Evolutionary conservation across 2,888 invertebrate species (phyloP).

Genomic region (Heliconius sara): DNA sequence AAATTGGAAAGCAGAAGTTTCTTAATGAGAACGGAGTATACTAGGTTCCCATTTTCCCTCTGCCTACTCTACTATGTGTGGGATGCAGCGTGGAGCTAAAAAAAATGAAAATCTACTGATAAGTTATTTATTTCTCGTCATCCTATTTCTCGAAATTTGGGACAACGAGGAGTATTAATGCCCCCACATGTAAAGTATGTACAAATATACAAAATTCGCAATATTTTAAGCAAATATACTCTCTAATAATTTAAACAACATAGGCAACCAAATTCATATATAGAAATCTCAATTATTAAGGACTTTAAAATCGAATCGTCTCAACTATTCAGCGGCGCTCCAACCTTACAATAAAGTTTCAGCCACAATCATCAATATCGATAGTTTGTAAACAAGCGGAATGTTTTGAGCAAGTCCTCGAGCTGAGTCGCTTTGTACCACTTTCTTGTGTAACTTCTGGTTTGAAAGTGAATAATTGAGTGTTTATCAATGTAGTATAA

Average conservation of each 20-base stretch:
- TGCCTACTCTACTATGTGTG: too few species aligned
- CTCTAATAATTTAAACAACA: background rate
- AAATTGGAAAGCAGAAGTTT: too few species aligned
- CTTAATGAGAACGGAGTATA: too few species aligned
- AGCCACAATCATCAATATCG: background rate
- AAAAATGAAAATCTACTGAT: too few species aligned
- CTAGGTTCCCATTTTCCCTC: too few species aligned
- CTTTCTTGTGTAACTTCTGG: background rate
- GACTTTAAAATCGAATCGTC: background rate
- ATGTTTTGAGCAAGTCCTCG: constrained; percentile 10
- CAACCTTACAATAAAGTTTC: background rate
- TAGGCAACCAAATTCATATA: background rate
- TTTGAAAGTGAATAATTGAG: background rate
- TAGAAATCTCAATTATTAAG: background rate
- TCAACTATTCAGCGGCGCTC: background rate
- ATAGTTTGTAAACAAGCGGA: constrained; percentile 30
- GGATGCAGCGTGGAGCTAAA: too few species aligned
- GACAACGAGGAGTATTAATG: too few species aligned
- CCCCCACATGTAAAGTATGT: too few species aligned
- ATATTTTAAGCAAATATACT: background rate
- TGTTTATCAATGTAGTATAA: background rate
- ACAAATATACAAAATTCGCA: too few species aligned
- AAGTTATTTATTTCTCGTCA: too few species aligned
- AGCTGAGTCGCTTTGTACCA: background rate
- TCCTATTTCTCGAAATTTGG: too few species aligned